These are phyloP conservation scores for Microtus oregoni DNA, from an alignment of 2,113 vertebrate species.

Conservation along the genomic window DNA sequence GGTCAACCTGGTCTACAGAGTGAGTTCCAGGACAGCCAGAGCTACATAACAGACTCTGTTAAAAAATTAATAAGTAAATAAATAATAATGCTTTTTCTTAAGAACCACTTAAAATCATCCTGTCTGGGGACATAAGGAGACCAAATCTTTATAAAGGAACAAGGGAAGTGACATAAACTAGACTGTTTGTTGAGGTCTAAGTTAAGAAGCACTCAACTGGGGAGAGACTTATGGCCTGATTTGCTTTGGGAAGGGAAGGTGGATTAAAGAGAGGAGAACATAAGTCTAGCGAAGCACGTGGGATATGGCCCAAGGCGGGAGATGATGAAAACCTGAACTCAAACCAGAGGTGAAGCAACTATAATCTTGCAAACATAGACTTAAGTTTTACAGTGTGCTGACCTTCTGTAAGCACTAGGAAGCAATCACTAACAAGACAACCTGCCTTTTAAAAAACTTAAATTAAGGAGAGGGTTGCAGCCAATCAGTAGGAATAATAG, in stretches of 20 bases:
- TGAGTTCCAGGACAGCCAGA: background rate
- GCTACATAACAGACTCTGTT: background rate
- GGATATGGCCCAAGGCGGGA: background rate
- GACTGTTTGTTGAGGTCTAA: constrained; percentile 23
- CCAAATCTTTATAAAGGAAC: constrained; percentile 6
- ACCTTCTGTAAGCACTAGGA: constrained; percentile 3
- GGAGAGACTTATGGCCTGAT: background rate
- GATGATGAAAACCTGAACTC: constrained; percentile 47
- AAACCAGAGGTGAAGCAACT: background rate
- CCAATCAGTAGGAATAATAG: background rate
- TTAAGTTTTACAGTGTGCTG: constrained; percentile 33
- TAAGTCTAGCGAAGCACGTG: background rate
- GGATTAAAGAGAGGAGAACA: background rate
- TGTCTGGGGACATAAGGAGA: constrained; percentile 21
- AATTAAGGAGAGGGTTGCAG: background rate
- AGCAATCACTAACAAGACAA: constrained; percentile 29
- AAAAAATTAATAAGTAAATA: background rate
- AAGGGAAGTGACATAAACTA: background rate
- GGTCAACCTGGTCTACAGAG: background rate
- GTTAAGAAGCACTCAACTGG: constrained; percentile 4
- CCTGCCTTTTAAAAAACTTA: background rate
- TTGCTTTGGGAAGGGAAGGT: background rate
- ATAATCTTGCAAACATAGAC: background rate
- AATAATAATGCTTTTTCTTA: constrained; percentile 31
- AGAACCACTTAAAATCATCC: constrained; percentile 10